Evolutionary conservation across 2,797 vertebrate species (phyloP).

Genomic region (Pristis pectinata): DNA sequence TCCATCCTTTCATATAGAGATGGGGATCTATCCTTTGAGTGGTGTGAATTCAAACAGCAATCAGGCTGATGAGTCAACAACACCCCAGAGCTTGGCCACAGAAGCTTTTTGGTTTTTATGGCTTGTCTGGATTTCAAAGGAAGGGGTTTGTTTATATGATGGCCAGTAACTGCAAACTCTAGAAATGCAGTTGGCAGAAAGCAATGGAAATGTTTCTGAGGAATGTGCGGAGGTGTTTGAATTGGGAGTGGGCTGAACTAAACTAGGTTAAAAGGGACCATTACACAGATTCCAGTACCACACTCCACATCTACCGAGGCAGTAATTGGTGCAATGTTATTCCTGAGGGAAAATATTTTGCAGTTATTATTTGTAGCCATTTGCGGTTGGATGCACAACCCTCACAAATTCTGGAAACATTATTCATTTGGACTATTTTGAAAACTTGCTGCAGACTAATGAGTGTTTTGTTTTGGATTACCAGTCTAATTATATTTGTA

Average conservation of each 20-base stretch:
- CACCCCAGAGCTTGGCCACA: no score
- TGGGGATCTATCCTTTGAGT: background rate
- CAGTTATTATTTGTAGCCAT: background rate
- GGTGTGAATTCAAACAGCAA: background rate
- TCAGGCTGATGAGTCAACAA: background rate
- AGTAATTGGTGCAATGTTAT: background rate
- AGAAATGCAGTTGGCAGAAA: slow-evolving; percentile 15
- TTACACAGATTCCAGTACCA: background rate
- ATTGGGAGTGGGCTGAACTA: background rate
- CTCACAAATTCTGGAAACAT: background rate
- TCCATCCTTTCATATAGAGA: no score
- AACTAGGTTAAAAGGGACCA: background rate
- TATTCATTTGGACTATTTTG: background rate
- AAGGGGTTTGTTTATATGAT: background rate
- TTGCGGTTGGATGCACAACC: background rate
- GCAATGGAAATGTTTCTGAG: background rate
- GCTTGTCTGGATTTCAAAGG: background rate
- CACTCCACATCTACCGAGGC: background rate
- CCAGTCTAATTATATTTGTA: background rate
- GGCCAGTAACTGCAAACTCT: background rate
- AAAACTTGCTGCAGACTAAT: background rate
- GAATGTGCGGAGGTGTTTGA: background rate
- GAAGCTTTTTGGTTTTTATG: background rate
- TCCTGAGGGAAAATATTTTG: background rate
- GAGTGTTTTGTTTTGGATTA: background rate